phyloP scores from a whole-genome alignment of 2,113 vertebrate genomes.

The Dipodomys stephensi region DNA sequence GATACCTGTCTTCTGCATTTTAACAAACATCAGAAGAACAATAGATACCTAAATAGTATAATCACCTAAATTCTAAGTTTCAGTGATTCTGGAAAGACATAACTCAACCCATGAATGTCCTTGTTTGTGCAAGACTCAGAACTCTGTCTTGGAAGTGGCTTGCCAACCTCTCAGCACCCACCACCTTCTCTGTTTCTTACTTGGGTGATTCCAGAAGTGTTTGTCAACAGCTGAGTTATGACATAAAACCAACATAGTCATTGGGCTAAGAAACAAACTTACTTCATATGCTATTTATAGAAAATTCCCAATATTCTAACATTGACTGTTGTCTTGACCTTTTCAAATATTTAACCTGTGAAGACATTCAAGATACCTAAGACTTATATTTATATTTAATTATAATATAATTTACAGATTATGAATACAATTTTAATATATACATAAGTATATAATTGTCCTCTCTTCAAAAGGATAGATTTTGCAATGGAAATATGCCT shows the following conservation, averaged over 20 bases:
- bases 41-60: neutral
- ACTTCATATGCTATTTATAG: conserved; percentile 85
- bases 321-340: conserved; percentile 84
- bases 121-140: neutral
- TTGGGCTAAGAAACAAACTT: conserved; percentile 82
- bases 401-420: no score
- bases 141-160: neutral
- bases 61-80: neutral
- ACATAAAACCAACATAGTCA: conserved; percentile 85
- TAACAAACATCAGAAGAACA: neutral
- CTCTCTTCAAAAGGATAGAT: conserved; percentile 83
- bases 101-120: neutral
- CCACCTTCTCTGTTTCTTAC: conserved; percentile 8
- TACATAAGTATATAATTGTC: conserved; percentile 39
- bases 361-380: conserved; percentile 86
- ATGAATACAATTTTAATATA: no score
- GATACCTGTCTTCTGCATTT: neutral
- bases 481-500: conserved; percentile 87
- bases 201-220: conserved; percentile 79
- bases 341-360: conserved; percentile 87
- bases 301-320: conserved; percentile 83
- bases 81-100: neutral
- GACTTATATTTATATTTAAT: conserved; percentile 55
- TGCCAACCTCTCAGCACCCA: neutral
- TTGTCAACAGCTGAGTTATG: conserved; percentile 83